Evolutionary conservation across 2,797 vertebrate species (phyloP).

Genomic region (Gephyroberyx darwinii): DNA sequence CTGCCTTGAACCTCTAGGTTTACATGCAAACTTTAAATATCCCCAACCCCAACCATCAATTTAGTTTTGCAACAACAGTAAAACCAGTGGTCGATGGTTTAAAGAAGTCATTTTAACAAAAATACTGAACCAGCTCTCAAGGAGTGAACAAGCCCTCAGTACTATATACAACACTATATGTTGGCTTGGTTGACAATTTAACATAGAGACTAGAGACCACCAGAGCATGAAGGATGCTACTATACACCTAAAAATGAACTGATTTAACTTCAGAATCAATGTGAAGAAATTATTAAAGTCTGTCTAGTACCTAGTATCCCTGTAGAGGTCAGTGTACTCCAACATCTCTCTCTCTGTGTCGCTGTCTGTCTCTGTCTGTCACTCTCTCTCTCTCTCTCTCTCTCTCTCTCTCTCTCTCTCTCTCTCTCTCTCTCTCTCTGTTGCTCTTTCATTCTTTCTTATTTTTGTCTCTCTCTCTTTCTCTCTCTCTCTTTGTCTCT

Average conservation of each 20-base stretch:
- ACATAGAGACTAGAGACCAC: conserved; percentile 66
- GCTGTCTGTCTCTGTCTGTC: background rate
- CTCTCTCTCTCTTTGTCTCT: background rate
- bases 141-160: conserved; percentile 56
- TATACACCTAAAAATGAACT: background rate
- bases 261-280: background rate
- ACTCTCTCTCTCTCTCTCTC: background rate
- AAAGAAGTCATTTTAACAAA: conserved; percentile 64
- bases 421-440: background rate
- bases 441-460: too few relatives aligned
- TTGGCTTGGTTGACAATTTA: conserved; percentile 56
- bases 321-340: conserved; percentile 65
- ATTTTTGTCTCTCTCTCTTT: background rate
- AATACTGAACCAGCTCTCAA: conserved; percentile 51
- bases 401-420: background rate
- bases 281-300: background rate
- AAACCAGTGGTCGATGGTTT: conserved; percentile 50
- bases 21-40: conserved; percentile 74
- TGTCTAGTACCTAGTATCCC: conserved; percentile 31
- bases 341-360: conserved; percentile 17
- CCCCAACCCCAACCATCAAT: conserved; percentile 64
- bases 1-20: conserved; percentile 54
- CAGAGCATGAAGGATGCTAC: conserved; percentile 17
- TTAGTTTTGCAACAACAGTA: conserved; percentile 42
- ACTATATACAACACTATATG: conserved; percentile 61